These are phyloP conservation scores for Agrotis clavis DNA, from an alignment of 2,888 invertebrate genomes.

Conservation along the genomic window DNA sequence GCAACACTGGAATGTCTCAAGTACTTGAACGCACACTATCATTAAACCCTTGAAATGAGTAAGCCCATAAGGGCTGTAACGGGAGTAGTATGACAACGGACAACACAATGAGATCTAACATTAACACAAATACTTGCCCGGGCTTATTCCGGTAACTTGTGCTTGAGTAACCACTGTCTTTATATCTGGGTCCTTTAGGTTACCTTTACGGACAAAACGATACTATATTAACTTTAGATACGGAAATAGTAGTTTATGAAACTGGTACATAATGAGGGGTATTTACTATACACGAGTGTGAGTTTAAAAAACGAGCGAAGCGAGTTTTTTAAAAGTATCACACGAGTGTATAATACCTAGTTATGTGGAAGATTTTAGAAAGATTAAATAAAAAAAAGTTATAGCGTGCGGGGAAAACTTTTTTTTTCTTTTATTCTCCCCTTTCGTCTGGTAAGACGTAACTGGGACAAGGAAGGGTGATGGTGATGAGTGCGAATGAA, in stretches of 20 bases:
- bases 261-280: too few species aligned
- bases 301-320: too few species aligned
- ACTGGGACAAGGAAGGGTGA: too few species aligned
- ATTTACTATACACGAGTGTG: too few species aligned
- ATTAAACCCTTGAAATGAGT: neutral
- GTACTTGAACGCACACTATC: neutral
- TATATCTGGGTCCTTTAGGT: neutral
- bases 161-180: neutral
- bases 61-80: neutral
- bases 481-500: neutral
- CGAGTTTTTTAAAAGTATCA: too few species aligned
- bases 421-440: too few species aligned
- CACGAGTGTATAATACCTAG: too few species aligned
- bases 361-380: too few species aligned
- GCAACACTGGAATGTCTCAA: neutral
- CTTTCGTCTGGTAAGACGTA: too few species aligned
- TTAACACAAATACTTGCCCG: neutral
- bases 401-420: too few species aligned
- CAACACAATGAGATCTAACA: neutral
- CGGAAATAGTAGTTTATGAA: too few species aligned
- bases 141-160: neutral
- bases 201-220: constrained; percentile 2
- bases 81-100: neutral
- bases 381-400: too few species aligned
- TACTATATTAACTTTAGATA: neutral